Evolutionary conservation across 2,888 invertebrate species (phyloP).

Genomic region (Agonopterix arenella): DNA sequence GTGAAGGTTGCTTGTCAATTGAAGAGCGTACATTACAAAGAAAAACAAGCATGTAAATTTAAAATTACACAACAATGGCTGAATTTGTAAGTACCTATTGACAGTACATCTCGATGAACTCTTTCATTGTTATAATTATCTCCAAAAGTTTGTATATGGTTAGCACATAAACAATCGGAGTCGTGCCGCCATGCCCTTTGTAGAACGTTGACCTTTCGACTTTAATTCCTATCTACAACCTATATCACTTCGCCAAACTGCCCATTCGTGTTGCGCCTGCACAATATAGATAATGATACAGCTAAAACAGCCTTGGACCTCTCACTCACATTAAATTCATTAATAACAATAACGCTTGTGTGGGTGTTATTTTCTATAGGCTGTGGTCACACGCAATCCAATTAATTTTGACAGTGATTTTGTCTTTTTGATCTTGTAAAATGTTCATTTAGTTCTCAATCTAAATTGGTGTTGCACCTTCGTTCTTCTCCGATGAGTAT

Average conservation of each 20-base stretch:
- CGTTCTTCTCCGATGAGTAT: no score
- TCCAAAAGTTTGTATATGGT: not conserved
- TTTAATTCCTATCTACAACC: constrained; percentile 40
- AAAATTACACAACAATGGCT: no score
- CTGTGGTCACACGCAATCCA: constrained; percentile 24
- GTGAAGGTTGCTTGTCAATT: no score
- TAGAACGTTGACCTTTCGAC: constrained; percentile 40
- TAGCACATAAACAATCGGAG: constrained; percentile 30
- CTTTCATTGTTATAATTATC: not conserved
- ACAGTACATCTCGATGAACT: not conserved
- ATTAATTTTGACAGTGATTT: constrained; percentile 19
- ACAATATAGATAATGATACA: constrained; percentile 45
- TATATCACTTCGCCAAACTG: constrained; percentile 47
- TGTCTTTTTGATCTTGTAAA: no score
- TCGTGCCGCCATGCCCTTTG: constrained; percentile 50
- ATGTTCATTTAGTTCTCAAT: no score
- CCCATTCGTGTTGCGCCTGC: constrained; percentile 31
- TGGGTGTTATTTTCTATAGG: constrained; percentile 27
- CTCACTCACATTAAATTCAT: constrained; percentile 49
- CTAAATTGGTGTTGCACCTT: no score
- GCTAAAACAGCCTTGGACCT: constrained; percentile 48
- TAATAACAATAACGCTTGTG: constrained; percentile 38
- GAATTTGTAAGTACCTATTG: no score
- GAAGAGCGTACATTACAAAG: no score
- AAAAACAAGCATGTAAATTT: no score